Evolutionary conservation across 2,797 vertebrate species (phyloP).

Genomic region (Muscicapa striata): DNA sequence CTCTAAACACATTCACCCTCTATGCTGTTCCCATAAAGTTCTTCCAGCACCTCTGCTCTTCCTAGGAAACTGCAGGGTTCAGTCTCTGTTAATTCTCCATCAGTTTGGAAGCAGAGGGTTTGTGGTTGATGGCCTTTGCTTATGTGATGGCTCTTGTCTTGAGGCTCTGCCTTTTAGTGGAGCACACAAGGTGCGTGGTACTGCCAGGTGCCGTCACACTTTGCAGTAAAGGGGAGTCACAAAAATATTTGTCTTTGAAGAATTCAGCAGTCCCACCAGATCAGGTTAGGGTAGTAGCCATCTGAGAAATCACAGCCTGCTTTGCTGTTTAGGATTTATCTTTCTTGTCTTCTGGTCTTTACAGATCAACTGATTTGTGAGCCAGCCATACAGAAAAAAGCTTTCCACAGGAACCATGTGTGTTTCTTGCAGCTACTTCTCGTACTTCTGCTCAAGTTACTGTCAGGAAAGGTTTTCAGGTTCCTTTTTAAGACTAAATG

Average conservation of each 20-base stretch:
- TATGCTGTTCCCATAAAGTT: neutral
- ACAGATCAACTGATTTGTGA: neutral
- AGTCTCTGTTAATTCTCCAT: neutral
- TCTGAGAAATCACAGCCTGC: neutral
- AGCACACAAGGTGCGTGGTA: neutral
- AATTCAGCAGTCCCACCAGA: neutral
- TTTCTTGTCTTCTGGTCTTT: neutral
- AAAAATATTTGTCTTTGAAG: neutral
- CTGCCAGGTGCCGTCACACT: accelerated
- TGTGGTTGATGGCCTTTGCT: neutral
- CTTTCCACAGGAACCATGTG: neutral
- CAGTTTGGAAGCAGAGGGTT: neutral
- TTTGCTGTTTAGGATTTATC: neutral
- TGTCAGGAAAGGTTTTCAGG: neutral
- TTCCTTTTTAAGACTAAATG: neutral
- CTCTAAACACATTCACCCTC: neutral
- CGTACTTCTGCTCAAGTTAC: neutral
- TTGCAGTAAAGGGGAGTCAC: neutral
- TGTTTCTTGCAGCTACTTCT: neutral
- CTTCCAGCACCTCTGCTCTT: neutral
- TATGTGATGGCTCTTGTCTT: neutral
- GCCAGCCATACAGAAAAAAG: neutral
- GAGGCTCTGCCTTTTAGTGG: neutral
- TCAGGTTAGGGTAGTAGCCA: neutral
- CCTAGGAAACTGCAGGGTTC: neutral